Base-by-base conservation (phyloP, 2,888 invertebrate genomes). In the Lasioglossum zephyrum region DNA sequence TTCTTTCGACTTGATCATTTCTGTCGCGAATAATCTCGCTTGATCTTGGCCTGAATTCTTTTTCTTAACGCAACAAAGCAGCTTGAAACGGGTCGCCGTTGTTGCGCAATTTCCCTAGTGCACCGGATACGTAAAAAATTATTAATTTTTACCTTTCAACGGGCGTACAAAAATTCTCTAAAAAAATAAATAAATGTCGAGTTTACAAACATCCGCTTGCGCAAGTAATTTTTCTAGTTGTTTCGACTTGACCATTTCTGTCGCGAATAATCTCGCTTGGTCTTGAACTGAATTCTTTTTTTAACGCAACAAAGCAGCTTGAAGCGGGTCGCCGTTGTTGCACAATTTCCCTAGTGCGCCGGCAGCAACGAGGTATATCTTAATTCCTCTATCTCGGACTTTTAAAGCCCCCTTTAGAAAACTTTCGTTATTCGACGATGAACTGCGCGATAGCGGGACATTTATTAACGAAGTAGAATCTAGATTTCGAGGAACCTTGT, bases 381-480 rank as follows among this genome's bases (percentile, higher is more conserved):
- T 79, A 63, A 73, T 84, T 84, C 47, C 63, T 78, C 72, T 84
- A 74, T 66, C 66, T 80, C 16, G 63, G 70, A 82, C 60, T 85
- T 82, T 74, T 69, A 82, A 82, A 77, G 16, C 66, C 39, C 79
- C 66, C 70, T 81, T 77, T 73, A 60, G 73, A 70, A 79, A 89
- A 87, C 70, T 89, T 85, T 73, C 79, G 77, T 80, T 80, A 77
- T 57, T 60, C 79, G 77, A n/a, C 69, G 89, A 89, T 89, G 81
- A 36, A 70, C 79, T 26, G 53, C 11, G 72, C 77, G 88, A 89
- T 89, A 89, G 53, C 31, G 31, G 74, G 80, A 77, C 26, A 78
- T 74, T 81, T 83, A 85, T 89, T 89, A 89, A 88, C 85, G 81
- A 90, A 89, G 78, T 78, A 73, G 88, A 78, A 88, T 90, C 86